These are phyloP conservation scores for Drosophila subpulchrella DNA, from an alignment of 1,140 invertebrate genomes.

Conservation along the genomic window DNA sequence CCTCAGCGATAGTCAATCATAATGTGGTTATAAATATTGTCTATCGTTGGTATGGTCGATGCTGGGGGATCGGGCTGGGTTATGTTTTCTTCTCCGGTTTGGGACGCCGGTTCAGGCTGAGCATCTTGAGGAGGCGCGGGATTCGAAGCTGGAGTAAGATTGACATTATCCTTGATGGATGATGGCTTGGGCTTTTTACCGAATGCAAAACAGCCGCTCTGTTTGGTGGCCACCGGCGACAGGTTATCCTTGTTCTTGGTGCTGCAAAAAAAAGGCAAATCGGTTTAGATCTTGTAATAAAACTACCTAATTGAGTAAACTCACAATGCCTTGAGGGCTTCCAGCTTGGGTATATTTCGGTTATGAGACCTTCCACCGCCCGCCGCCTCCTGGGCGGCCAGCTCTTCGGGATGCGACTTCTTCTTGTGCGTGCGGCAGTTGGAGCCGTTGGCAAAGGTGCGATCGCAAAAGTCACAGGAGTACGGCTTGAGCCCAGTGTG, in stretches of 20 bases:
- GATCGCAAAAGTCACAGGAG: conserved; percentile 85
- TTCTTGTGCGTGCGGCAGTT: conserved; percentile 85
- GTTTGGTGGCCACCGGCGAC: conserved; percentile 77
- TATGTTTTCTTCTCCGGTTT: not conserved
- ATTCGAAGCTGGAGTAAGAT: not conserved
- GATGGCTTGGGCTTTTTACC: conserved; percentile 65
- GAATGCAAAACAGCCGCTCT: conserved; percentile 75
- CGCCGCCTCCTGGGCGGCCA: conserved; percentile 81
- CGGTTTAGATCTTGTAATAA: not conserved
- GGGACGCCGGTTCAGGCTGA: not conserved
- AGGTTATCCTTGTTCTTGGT: conserved; percentile 76
- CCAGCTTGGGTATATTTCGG: conserved; percentile 81
- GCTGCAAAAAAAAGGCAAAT: conserved; percentile 21
- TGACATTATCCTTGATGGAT: conserved; percentile 20
- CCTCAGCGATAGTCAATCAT: conserved; percentile 48
- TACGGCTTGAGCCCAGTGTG: conserved; percentile 85
- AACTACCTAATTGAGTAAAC: not conserved
- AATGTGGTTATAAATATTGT: conserved; percentile 65
- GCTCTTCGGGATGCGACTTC: conserved; percentile 84
- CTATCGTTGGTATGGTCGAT: conserved; percentile 61
- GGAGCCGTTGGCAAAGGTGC: conserved; percentile 85
- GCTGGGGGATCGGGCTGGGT: not conserved
- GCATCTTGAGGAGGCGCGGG: conserved; percentile 1
- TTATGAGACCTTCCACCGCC: conserved; percentile 72
- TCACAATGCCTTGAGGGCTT: conserved; percentile 76